phyloP scores from a whole-genome alignment of 2,113 vertebrate genomes.

The Eublepharis macularius region DNA sequence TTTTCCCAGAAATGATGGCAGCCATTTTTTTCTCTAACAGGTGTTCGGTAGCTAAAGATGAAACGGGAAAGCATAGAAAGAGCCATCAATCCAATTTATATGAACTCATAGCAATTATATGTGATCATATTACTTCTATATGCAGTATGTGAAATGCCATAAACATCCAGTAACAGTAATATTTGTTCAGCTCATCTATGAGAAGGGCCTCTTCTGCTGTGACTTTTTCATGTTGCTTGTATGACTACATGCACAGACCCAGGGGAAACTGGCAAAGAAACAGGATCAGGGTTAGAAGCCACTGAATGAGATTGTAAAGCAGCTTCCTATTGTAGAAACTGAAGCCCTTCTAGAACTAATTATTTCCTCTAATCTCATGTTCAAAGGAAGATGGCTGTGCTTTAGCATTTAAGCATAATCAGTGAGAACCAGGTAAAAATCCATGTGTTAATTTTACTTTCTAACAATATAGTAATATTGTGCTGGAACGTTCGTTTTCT shows the following conservation, averaged over 20 bases:
- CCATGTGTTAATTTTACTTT: background rate
- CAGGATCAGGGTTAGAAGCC: background rate
- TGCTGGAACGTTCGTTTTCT: background rate
- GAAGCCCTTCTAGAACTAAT: constrained; percentile 2
- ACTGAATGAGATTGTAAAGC: background rate
- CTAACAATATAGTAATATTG: background rate
- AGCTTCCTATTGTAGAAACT: background rate
- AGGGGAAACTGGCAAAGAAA: background rate
- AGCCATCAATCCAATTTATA: background rate
- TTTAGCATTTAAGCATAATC: background rate
- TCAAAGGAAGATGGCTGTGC: background rate
- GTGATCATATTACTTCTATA: background rate
- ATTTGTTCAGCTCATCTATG: background rate
- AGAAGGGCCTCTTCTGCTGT: background rate
- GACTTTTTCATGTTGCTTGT: background rate
- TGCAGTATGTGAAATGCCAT: background rate
- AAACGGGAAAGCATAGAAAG: background rate
- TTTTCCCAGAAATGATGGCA: background rate
- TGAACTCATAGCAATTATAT: background rate
- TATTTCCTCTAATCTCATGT: background rate
- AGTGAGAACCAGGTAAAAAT: background rate
- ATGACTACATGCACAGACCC: background rate
- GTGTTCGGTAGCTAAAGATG: background rate
- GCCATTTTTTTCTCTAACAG: background rate
- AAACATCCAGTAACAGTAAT: background rate